phyloP scores from a whole-genome alignment of 2,113 vertebrate species.

The Antigone vipio region DNA sequence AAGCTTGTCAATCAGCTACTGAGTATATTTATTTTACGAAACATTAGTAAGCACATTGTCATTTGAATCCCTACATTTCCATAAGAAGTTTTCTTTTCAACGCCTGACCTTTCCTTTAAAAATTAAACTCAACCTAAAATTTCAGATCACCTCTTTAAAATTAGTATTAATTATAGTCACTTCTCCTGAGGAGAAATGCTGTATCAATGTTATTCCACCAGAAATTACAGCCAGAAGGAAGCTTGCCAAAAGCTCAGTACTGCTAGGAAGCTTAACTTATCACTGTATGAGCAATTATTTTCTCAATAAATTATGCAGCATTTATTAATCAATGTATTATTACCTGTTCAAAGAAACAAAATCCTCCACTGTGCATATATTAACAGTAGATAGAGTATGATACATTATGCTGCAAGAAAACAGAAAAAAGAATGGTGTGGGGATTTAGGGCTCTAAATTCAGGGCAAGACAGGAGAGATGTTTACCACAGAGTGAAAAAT shows the following conservation, averaged over 20 bases:
- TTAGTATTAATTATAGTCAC: neutral
- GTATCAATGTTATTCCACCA: neutral
- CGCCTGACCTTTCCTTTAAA: neutral
- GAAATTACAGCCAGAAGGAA: neutral
- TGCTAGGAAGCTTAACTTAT: neutral
- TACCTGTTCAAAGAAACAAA: slow-evolving; percentile 30
- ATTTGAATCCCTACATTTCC: neutral
- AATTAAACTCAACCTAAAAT: neutral
- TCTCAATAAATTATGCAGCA: slow-evolving; percentile 30
- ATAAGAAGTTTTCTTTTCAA: neutral
- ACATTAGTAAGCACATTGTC: neutral
- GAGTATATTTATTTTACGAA: neutral
- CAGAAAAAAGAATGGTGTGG: neutral
- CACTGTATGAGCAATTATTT: neutral
- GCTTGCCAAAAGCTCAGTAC: neutral
- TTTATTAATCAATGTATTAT: slow-evolving; percentile 41
- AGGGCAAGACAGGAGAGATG: neutral
- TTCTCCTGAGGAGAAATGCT: neutral
- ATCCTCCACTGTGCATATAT: neutral
- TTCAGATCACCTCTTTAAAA: neutral
- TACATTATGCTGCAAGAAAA: neutral
- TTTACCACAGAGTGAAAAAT: slow-evolving; percentile 8
- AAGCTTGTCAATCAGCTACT: neutral
- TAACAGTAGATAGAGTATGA: neutral
- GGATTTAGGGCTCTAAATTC: neutral